Conservation (phyloP, 2,888 invertebrate genomes). For the Thysanoteuthis rhombus region DNA sequence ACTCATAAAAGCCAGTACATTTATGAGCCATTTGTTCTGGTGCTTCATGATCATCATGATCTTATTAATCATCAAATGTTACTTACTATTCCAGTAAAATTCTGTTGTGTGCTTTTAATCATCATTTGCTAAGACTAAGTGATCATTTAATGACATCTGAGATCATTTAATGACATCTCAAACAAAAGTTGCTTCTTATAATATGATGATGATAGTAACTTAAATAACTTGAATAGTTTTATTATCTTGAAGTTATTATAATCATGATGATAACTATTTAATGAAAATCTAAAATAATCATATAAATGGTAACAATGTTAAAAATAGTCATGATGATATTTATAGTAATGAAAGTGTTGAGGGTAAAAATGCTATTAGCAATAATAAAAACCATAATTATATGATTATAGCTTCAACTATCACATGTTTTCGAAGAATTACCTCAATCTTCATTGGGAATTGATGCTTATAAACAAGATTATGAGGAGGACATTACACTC, state of each 20-base stretch:
- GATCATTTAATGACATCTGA: constrained; percentile 12
- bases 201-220: background rate
- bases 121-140: background rate
- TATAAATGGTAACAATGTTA: no score
- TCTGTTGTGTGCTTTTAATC: background rate
- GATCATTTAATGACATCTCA: background rate
- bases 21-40: background rate
- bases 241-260: no score
- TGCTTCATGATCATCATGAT: background rate
- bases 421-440: no score
- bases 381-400: no score
- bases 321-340: no score
- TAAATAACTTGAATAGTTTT: no score
- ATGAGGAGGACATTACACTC: no score
- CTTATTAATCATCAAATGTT: background rate
- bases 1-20: background rate
- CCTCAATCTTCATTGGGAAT: no score
- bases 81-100: background rate
- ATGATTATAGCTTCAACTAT: no score
- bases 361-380: no score
- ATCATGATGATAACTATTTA: background rate
- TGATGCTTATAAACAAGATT: no score
- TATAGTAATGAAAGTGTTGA: no score
- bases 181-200: background rate
- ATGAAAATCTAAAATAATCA: background rate